Evolutionary conservation across 1,140 invertebrate genomes (phyloP).

Genomic region (Euura lappo): DNA sequence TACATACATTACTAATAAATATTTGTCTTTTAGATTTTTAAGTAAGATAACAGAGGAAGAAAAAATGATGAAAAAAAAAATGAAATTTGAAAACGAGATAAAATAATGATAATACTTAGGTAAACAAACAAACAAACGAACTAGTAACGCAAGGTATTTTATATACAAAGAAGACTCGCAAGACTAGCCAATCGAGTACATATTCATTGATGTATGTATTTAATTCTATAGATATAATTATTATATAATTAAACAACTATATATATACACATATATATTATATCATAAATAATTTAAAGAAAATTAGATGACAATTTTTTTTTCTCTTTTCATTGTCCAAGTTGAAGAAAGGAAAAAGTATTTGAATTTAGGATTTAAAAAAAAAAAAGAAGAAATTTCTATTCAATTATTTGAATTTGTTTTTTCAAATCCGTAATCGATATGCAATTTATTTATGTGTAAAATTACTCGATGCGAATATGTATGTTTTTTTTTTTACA

Average conservation of each 20-base stretch:
- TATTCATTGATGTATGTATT: slow-evolving; percentile 16
- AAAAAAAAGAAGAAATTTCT: too few species aligned
- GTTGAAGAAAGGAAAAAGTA: slow-evolving; percentile 16
- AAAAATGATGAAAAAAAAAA: too few species aligned
- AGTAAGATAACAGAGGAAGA: background rate
- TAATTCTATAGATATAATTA: slow-evolving; percentile 17
- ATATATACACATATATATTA: background rate
- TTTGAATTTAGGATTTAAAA: background rate
- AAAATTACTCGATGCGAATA: too few species aligned
- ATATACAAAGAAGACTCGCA: slow-evolving; percentile 31
- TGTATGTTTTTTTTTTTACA: too few species aligned
- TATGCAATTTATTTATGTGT: too few species aligned
- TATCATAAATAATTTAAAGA: slow-evolving; percentile 14
- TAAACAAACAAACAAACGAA: slow-evolving; percentile 34
- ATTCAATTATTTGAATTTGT: too few species aligned
- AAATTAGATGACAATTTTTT: slow-evolving; percentile 21
- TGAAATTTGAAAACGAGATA: too few species aligned
- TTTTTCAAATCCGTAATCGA: too few species aligned
- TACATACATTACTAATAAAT: slow-evolving; percentile 9
- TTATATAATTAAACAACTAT: slow-evolving; percentile 13
- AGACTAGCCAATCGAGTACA: slow-evolving; percentile 28
- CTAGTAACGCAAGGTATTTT: slow-evolving; percentile 40
- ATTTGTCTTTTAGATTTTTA: background rate
- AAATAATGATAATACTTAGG: slow-evolving; percentile 8
- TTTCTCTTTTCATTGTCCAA: slow-evolving; percentile 12